Base-by-base conservation (phyloP, 1,140 invertebrate genomes). In the Plodia interpunctella region DNA sequence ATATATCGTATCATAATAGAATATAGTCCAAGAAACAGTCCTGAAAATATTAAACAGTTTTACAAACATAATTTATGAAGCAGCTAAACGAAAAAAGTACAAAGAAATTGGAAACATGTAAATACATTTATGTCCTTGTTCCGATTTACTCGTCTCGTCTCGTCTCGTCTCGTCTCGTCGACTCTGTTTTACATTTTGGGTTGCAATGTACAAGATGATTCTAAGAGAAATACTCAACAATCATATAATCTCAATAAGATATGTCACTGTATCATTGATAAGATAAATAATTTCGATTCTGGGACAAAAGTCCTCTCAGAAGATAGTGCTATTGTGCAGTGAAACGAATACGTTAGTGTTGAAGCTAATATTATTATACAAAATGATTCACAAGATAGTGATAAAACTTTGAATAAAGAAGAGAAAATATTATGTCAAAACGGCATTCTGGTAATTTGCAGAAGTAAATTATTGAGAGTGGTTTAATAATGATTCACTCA, bases 401-500 rank as follows among this genome's bases (percentile, higher is more conserved):
- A n/a, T 15, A 15, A 15, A 15, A 15, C 38, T 44, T 13, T 44
- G n/a, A 44, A 38, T n/a, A n/a, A 44, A 17, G 0, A 15, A 8
- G 30, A 6, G 38, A 44, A 15, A 44, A 35, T 5, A 13, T 35
- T 5, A 20, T n/a, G n/a, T n/a, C n/a, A 18, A 6, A 13, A 17
- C 11, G 25, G 20, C 51, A 53, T 53, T 51, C 51, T 53, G n/a
- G 17, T 53, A 53, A 53, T 53, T 53, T 53, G 51, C 21, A 4
- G 1, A 53, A 53, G 51, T 25, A 53, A 53, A 53, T 53, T 53
- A 53, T 25, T 53, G 2, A 53, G 51, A 53, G 19, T 53, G 51
- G 28, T 60, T 44, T 57, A 38, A 30, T 19, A 50, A 44, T 67
- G 58, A 65, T 11, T 58, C 72, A 75, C 72, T 83, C 75, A 59